Evolutionary conservation across 2,797 vertebrate species (phyloP), one percentile per base, ranked within the genome.

Genomic region (Dendrocincla tyrannina): DNA sequence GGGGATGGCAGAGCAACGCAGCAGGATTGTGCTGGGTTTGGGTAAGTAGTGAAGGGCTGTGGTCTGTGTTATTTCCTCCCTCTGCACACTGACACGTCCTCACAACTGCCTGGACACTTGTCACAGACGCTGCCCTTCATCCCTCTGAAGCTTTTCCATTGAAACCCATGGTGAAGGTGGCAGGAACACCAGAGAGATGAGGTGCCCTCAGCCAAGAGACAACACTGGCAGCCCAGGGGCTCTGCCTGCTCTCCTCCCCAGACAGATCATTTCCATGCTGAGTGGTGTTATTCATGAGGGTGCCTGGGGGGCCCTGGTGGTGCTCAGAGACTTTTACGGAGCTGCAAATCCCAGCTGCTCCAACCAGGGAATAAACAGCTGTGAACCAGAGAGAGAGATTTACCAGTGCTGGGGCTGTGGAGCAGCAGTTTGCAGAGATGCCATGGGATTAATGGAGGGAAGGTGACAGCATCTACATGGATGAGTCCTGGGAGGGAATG

Each of bases 341-440:
- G 79, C 91, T 80, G 64, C 82, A 91, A 53, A 92, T 83, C 85
- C 56, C 95, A 80, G 91, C 87, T 91, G 94, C 89, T 92, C n/a
- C 78, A 22, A 30, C 2, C 49, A 8, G 72, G 56, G 79, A 67
- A 28, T 15, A 42, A 85, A 33, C 46, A 94, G 72, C 89, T 92
- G 82, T 2, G 70, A 86, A 59, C 4, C 7, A 52, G 74, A 23
- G 33, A 46, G 39, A 41, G 80, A 76, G 91, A 74, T 68, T 68
- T 53, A 28, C 37, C 68, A 12, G 75, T 2, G 67, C 87, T 39
- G 42, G 42, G 56, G 39, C 60, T 39, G 78, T 25, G 55, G 64
- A 77, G 55, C 64, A 77, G 72, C 49, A 52, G 23, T 72, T 46
- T 52, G 52, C 39, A 19, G 76, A 60, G 72, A 23, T 64, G 72